Percentiles rank a stretch among this genome's conserved stretches.
Conservation (phyloP, 2,113 vertebrate genomes). For the Brachypodius melanocephalos region DNA sequence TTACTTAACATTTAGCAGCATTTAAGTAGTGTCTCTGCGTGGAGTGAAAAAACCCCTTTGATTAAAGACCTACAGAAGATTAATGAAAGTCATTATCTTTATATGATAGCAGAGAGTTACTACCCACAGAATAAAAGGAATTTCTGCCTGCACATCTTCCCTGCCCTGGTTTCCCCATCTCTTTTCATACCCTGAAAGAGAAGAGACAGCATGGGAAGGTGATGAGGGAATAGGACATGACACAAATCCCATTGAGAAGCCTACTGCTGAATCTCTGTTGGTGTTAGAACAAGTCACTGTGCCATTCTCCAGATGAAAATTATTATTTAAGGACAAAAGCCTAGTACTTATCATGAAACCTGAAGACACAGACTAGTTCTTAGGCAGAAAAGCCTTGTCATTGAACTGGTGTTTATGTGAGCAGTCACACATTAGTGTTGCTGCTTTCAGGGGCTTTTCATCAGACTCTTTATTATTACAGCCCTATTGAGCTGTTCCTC, state of each 20-base stretch:
- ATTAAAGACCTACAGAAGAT: constrained; percentile 23
- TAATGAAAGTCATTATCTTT: constrained; percentile 54
- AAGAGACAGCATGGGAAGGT: not conserved
- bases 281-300: constrained; percentile 42
- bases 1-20: not conserved
- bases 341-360: constrained; percentile 55
- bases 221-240: constrained; percentile 41
- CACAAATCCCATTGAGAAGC: constrained; percentile 22
- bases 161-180: not conserved
- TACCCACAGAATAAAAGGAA: constrained; percentile 13
- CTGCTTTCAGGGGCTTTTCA: constrained; percentile 34
- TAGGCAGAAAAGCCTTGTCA: constrained; percentile 59
- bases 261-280: constrained; percentile 45
- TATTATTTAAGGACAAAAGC: constrained; percentile 63
- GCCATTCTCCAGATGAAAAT: constrained; percentile 46
- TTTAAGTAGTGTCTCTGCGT: not conserved
- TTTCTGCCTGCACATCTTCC: not conserved
- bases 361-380: constrained; percentile 53
- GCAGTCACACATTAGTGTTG: constrained; percentile 46
- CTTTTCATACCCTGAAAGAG: constrained; percentile 8
- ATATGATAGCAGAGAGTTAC: not conserved
- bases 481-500: constrained; percentile 30
- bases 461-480: constrained; percentile 55
- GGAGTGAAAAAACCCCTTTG: not conserved
- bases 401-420: constrained; percentile 57